Base-by-base conservation (phyloP, 2,888 invertebrate genomes). In the Eledona agricola region DNA sequence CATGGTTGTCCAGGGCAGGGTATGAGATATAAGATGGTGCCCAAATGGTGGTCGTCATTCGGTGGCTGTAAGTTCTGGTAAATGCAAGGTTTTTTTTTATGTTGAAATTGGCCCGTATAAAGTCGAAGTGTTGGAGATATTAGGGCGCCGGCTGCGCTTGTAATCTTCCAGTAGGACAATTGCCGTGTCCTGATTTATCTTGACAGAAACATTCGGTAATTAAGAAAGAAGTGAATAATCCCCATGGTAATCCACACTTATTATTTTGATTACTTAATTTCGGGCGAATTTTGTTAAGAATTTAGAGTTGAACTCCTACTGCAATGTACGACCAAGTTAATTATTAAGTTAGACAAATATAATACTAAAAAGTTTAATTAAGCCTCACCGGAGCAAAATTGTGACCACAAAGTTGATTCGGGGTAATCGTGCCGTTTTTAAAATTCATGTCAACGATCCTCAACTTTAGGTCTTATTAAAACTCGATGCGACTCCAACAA, bases 131-230 rank as follows among this genome's bases (percentile, higher is more conserved):
- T 23, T 13, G 35, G 28, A 35, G 46, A 43, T 43, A 51, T 51
- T 51, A 45, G 35, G 34, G 19, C 9, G 28, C 20, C 51, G 40
- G 51, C 51, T 43, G 51, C 15, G 43, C 32, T 38, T 31, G 43
- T 52, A 52, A 52, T 45, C 49, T 29, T 43, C 34, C 28, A 35
- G 40, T 40, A 54, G 34, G 54, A 54, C 54, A 54, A 54, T 54
- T 54, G 43, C 28, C 42, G 20, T 31, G 31, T 35, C 42, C 42
- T 54, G 54, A 54, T 54, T 54, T 43, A 54, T 54, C 49, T 31
- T 17, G 49, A 50, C 54, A 54, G 49, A 54, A 54, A 49, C 54
- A 42, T 49, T 49, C 15, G 42, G 42, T 54, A 54, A 54, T 54
- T 49, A 54, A 50, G 54, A 49, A 54, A 50, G 47, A 53, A 53